Conservation (phyloP, 2,797 vertebrate genomes). For the Cossypha niveicapilla region DNA sequence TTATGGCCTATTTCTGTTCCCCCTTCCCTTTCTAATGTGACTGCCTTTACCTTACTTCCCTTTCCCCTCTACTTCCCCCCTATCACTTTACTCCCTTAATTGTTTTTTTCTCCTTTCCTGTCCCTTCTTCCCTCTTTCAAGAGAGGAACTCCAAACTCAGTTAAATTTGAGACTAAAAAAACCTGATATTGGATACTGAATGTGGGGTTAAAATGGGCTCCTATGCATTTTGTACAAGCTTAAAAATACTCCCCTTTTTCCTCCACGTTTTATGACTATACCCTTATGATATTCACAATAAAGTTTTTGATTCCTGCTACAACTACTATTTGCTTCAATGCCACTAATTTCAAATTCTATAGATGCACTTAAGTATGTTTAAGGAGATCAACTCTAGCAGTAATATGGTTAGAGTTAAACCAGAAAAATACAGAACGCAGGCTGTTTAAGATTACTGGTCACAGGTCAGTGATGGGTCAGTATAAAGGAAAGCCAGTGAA, state of each 20-base stretch:
- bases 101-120: background rate
- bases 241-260: background rate
- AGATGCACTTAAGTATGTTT: background rate
- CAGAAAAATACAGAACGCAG: background rate
- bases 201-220: background rate
- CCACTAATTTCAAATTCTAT: background rate
- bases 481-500: background rate
- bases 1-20: background rate
- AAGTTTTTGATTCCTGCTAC: background rate
- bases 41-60: background rate
- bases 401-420: background rate
- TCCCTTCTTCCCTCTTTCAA: background rate
- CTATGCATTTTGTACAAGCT: background rate
- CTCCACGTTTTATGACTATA: background rate
- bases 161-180: background rate
- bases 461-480: background rate
- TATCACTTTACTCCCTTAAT: background rate
- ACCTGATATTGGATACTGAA: background rate
- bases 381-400: background rate
- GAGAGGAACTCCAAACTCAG: background rate
- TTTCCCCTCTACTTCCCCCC: background rate
- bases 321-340: background rate
- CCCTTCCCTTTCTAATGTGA: background rate
- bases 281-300: background rate
- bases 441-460: background rate